Evolutionary conservation across 1,140 invertebrate genomes (phyloP).

Genomic region (Pantala flavescens): DNA sequence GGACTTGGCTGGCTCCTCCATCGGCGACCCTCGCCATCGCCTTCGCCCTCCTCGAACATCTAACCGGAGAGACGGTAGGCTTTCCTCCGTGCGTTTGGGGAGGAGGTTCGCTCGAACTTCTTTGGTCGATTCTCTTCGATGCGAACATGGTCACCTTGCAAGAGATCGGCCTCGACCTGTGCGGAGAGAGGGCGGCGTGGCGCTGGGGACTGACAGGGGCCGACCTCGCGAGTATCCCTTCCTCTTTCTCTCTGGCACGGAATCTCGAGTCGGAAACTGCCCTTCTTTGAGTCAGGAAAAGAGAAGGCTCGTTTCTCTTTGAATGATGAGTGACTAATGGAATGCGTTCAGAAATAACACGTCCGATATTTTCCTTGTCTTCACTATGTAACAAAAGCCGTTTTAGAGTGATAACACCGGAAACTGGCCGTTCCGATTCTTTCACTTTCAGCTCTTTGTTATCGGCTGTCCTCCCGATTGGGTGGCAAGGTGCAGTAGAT

Average conservation of each 20-base stretch:
- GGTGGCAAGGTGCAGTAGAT: too few species aligned
- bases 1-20: slow-evolving; percentile 20
- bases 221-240: background rate
- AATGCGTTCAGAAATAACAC: too few species aligned
- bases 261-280: slow-evolving; percentile 4
- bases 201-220: background rate
- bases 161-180: background rate
- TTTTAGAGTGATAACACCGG: too few species aligned
- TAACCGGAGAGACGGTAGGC: background rate
- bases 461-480: too few species aligned
- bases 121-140: slow-evolving; percentile 24
- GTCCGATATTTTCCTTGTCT: too few species aligned
- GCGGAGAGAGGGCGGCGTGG: background rate
- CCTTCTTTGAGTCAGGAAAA: background rate
- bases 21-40: background rate
- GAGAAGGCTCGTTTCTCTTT: background rate
- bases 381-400: too few species aligned
- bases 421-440: too few species aligned
- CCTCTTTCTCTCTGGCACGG: background rate
- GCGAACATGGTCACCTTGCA: background rate
- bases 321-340: background rate
- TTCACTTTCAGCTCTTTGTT: too few species aligned
- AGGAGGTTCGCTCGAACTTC: slow-evolving; percentile 40
- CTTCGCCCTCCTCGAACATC: background rate
- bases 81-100: slow-evolving; percentile 14